These are phyloP conservation scores for Siniperca chuatsi DNA, from an alignment of 2,113 vertebrate genomes.

Conservation along the genomic window DNA sequence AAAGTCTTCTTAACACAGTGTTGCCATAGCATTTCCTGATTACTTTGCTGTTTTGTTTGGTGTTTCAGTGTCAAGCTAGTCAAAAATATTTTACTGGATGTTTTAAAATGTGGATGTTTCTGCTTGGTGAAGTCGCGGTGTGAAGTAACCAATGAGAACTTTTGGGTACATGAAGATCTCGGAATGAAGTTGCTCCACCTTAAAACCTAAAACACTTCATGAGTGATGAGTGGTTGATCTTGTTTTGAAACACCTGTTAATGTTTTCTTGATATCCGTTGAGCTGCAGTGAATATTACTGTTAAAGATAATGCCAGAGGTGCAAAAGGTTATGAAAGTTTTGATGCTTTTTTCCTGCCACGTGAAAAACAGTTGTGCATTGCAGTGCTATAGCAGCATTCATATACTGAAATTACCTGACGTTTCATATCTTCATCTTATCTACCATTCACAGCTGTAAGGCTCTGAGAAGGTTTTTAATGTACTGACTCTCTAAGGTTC, in stretches of 20 bases:
- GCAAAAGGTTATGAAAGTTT: neutral
- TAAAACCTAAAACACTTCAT: neutral
- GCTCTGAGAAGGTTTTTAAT: neutral
- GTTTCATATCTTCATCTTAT: neutral
- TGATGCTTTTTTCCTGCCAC: constrained; percentile 36
- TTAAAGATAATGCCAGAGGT: neutral
- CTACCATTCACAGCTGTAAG: neutral
- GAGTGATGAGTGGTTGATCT: neutral
- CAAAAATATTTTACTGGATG: neutral
- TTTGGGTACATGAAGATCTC: constrained; percentile 62
- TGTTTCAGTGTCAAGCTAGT: neutral
- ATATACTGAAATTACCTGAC: neutral
- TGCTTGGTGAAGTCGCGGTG: neutral
- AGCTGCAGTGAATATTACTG: neutral
- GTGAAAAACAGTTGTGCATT: constrained; percentile 34
- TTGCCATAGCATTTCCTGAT: neutral
- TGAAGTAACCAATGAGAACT: constrained; percentile 28
- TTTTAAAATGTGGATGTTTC: neutral
- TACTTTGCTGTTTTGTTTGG: neutral
- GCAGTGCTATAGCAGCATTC: neutral
- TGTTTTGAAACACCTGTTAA: neutral
- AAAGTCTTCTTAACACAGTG: neutral
- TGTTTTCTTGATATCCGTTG: neutral
- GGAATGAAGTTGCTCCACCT: constrained; percentile 10
- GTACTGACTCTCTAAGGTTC: neutral